Conservation (phyloP, 2,113 vertebrate genomes). For the Taurulus bubalis region DNA sequence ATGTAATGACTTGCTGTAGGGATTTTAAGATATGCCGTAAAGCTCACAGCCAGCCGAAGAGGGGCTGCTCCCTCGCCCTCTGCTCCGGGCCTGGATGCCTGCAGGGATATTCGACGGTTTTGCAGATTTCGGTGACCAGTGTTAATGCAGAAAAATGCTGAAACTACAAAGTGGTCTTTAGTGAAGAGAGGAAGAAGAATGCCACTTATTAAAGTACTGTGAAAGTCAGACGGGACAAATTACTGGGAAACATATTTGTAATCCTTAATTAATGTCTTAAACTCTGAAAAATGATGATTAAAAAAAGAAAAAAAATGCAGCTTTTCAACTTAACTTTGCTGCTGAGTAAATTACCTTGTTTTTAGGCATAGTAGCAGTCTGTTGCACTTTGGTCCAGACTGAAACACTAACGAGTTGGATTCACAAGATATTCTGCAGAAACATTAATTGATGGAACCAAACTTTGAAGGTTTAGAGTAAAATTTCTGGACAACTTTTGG, state of each 20-base stretch:
- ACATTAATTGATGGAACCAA: background rate
- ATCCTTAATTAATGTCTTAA: background rate
- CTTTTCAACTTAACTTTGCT: background rate
- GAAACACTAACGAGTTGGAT: background rate
- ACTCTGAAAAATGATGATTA: background rate
- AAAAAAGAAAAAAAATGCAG: background rate
- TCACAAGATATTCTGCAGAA: background rate
- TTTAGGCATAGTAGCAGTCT: background rate
- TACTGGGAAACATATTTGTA: background rate
- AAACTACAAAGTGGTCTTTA: background rate
- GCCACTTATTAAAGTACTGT: background rate
- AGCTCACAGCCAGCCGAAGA: slow-evolving; percentile 41
- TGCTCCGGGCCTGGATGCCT: slow-evolving; percentile 11
- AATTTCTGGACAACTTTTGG: background rate
- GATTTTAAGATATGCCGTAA: slow-evolving; percentile 65
- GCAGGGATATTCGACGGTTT: slow-evolving; percentile 14
- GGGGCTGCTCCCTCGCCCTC: slow-evolving; percentile 37
- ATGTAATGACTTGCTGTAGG: slow-evolving; percentile 70
- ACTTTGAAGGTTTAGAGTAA: background rate
- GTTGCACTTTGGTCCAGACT: background rate
- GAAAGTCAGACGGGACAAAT: background rate
- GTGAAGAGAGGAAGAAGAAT: background rate
- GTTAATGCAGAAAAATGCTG: background rate
- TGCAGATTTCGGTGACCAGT: slow-evolving; percentile 9
- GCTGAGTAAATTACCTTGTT: background rate